Base-by-base conservation (phyloP, 2,113 vertebrate genomes). In the Nettapus auritus region DNA sequence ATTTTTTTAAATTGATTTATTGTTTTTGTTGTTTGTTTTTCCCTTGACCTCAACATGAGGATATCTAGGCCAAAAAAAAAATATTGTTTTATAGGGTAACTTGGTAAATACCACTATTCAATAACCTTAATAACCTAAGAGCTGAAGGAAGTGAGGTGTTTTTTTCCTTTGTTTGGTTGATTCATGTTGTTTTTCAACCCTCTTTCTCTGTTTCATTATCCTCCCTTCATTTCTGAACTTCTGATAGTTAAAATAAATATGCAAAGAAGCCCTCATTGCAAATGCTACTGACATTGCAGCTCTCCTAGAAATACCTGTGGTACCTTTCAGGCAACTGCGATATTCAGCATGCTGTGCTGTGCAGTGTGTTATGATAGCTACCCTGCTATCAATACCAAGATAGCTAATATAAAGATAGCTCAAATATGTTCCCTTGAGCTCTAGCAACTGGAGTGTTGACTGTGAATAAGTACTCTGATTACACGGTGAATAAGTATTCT, bases 391-490 rank as follows among this genome's bases (percentile, higher is more conserved):
- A 73, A 0, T 52, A 79, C 66, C 8, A 48, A 84, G 88, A 92
- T 75, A 86, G 48, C 82, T 88, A 94, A 92, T 95, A 95, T 90
- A 89, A 93, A 96, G 94, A 94, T 94, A 93, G 86, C 74, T 86
- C 83, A 83, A 79, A 78, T 82, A 73, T 60, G 86, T 89, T 97
- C 83, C 90, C 86, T 53, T 75, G 89, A 93, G 92, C 89, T 68
- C 42, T 68, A 48, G 60, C 55, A 83, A 63, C 86, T 75, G 76
- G 36, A 91, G 90, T 90, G 86, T 83, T 93, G 52, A 82, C 86
- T 92, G 56, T 89, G 94, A 94, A 68, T 94, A 86, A 95, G 77
- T 93, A n/a, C 74, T 93, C 57, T 94, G 96, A 93, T 96, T 94
- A 92, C 84, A 90, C 5, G 1, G 80, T 90, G 83, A 88, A 40